Conservation (phyloP, 53 echinoderm and acorn worm genomes). For the Paracentrotus lividus region DNA sequence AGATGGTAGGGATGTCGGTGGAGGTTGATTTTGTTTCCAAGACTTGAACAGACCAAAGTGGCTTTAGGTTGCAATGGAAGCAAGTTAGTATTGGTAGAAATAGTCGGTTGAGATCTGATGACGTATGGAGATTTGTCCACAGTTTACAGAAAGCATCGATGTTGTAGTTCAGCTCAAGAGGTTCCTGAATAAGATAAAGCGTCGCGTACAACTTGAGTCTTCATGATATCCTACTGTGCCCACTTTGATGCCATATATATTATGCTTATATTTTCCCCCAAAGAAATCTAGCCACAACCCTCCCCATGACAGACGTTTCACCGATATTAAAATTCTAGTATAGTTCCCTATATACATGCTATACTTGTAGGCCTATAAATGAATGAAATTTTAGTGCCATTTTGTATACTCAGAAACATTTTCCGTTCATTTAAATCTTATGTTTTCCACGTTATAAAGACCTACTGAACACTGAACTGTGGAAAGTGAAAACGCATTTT, state of each 20-base stretch:
- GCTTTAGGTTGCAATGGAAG: not conserved
- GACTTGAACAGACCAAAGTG: not conserved
- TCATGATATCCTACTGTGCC: not conserved
- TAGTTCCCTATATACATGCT: no score
- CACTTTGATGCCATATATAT: not conserved
- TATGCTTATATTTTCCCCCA: not conserved
- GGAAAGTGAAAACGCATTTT: no score
- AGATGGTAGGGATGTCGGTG: not conserved
- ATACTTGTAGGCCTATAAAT: no score
- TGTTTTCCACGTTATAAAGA: no score
- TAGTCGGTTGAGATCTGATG: not conserved
- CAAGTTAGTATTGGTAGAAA: not conserved
- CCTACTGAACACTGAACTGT: no score
- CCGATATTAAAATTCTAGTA: no score
- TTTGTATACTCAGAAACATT: no score
- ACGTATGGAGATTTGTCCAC: slow-evolving; percentile 8
- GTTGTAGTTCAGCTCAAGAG: not conserved
- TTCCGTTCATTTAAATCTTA: no score
- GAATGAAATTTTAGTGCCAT: no score
- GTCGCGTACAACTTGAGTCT: not conserved
- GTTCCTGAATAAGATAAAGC: not conserved
- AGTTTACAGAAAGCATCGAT: not conserved
- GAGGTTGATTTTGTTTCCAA: slow-evolving; percentile 21
- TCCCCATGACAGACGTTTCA: no score
- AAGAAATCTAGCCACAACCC: not conserved